A percentile compares a stretch with the other conserved stretches of the same genome.
These are phyloP conservation scores for Cydia splendana DNA, from an alignment of 1,140 invertebrate genomes.

Conservation along the genomic window DNA sequence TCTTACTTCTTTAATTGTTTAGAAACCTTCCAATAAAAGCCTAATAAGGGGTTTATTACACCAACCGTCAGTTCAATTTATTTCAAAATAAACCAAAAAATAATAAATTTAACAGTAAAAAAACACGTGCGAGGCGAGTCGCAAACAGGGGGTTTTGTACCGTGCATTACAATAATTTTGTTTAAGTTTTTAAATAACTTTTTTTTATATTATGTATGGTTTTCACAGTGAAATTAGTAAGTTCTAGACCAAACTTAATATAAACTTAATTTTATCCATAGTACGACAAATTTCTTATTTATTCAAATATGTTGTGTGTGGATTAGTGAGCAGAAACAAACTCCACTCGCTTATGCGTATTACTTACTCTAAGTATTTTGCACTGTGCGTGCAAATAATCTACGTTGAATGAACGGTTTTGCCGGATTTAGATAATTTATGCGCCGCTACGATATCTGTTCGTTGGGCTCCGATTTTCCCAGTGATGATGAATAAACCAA, in stretches of 20 bases:
- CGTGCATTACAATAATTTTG: too few relatives aligned
- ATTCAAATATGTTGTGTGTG: background rate
- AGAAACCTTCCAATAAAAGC: conserved; percentile 32
- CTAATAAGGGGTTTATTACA: conserved; percentile 24
- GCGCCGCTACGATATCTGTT: background rate
- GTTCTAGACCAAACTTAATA: too few relatives aligned
- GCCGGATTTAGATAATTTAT: conserved; percentile 14
- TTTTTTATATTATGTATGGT: too few relatives aligned
- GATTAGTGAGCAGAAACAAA: background rate
- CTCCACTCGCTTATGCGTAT: background rate
- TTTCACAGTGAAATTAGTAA: too few relatives aligned
- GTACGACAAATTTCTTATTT: too few relatives aligned
- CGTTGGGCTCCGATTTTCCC: background rate
- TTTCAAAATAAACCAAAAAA: too few relatives aligned
- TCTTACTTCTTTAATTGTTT: conserved; percentile 47
- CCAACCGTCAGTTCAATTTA: background rate
- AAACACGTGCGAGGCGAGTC: too few relatives aligned
- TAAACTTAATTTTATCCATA: too few relatives aligned
- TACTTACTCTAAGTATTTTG: background rate
- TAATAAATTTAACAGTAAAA: too few relatives aligned
- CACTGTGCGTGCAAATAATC: conserved; percentile 3
- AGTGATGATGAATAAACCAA: conserved; percentile 20
- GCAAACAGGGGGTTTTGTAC: too few relatives aligned
- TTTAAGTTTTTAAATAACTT: too few relatives aligned
- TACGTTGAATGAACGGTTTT: background rate